Conservation (phyloP, 2,113 vertebrate species). For the Ellobius talpinus region DNA sequence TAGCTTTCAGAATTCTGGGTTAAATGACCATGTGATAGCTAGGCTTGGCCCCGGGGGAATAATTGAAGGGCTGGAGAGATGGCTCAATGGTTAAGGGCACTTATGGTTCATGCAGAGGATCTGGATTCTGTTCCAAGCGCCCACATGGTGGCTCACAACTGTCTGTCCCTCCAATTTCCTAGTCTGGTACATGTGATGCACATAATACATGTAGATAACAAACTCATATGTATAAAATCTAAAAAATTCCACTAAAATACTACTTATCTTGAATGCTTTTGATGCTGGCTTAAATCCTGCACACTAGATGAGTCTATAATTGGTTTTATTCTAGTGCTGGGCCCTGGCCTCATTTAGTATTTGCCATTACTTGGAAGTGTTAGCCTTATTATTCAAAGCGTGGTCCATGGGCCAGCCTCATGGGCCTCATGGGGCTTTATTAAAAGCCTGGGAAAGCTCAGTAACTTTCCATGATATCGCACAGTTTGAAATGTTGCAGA, state of each 20-base stretch:
- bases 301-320: neutral
- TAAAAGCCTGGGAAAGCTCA: constrained; percentile 10
- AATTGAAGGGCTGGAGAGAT: neutral
- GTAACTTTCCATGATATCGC: neutral
- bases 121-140: neutral
- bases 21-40: neutral
- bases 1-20: neutral
- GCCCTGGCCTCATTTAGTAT: neutral
- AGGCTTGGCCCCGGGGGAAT: too few relatives aligned
- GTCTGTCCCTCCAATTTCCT: neutral
- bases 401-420: neutral
- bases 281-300: neutral
- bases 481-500: constrained; percentile 2
- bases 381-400: neutral
- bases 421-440: neutral
- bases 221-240: neutral
- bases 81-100: neutral
- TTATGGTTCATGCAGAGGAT: neutral
- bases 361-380: neutral
- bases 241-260: constrained; percentile 32
- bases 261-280: constrained; percentile 23
- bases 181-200: neutral
- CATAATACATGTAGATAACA: neutral
- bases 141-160: neutral
- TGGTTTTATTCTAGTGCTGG: neutral